Evolutionary conservation across 2,797 vertebrate species (phyloP), one percentile per base, ranked within the genome.

Genomic region (Macrochelys suwanniensis): DNA sequence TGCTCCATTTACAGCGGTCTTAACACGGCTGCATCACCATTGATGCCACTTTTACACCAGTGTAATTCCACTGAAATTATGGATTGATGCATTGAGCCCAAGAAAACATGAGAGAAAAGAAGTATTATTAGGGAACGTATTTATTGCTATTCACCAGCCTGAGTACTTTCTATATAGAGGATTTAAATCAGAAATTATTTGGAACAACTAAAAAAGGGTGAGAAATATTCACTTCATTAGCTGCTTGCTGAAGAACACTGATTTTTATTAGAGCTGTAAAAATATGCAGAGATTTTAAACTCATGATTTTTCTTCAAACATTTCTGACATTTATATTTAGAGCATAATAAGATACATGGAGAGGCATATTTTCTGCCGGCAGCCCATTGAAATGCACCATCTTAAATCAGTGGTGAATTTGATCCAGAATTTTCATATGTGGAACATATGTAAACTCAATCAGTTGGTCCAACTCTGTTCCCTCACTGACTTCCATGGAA

Each of bases 201-300:
- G 6, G 77, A 74, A 54, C 47, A 92, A 85, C 85, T 92, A 85
- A 78, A 17, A 9, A 80, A 92, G 11, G 3, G 51, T 51, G 50
- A 90, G 47, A 92, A 93, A 91, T 87, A 77, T n/a, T 89, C 15
- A 53, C 12, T 88, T 84, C 26, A 85, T 85, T 87, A 80, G 77
- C 47, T 12, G 8, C 37, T 42, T 51, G 11, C 23, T 82, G 31
- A 54, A 77, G 71, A 77, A 89, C 6, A 15, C 3, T 81, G 56
- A 74, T 77, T 81, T 95, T 96, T n/a, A 21, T 84, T 87, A 76
- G 10, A 93, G 12, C 47, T 84, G 76, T 16, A 82, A 10, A 80
- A 50, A 85, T 4, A 1, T 54, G 71, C 77, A 94, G 78, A 84
- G 47, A 82, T 74, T 4, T 53, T 93, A 89, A 95, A 80, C 7